Percentiles rank a stretch among this genome's conserved stretches.
phyloP scores from a whole-genome alignment of 2,888 invertebrate genomes.

The Enchytraeus crypticus region DNA sequence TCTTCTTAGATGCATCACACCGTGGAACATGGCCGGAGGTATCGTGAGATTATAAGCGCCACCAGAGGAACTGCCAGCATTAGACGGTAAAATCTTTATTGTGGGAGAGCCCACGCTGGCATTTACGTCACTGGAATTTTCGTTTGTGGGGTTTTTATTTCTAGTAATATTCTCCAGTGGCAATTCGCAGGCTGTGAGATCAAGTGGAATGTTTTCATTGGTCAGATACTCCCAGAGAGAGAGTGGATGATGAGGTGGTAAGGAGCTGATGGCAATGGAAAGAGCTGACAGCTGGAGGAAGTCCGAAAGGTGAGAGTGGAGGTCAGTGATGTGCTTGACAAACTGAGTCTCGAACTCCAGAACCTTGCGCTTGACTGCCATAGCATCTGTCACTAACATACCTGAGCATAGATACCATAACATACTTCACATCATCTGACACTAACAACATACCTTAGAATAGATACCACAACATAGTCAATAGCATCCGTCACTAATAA shows the following conservation, averaged over 20 bases:
- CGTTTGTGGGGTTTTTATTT: background rate
- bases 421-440: no score
- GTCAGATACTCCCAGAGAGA: constrained; percentile 20
- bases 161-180: background rate
- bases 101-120: no score
- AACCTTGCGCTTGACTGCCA: constrained; percentile 17
- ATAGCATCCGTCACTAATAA: no score
- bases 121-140: no score
- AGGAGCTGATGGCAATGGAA: constrained; percentile 12
- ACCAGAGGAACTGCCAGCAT: background rate
- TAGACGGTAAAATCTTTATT: no score
- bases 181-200: constrained; percentile 2
- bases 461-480: no score
- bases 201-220: constrained; percentile 10
- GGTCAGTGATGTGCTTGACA: constrained; percentile 11
- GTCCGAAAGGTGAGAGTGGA: constrained; percentile 19
- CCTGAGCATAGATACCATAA: no score
- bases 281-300: constrained; percentile 18
- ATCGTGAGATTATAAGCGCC: constrained; percentile 14
- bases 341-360: constrained; percentile 22
- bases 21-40: constrained; percentile 12
- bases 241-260: constrained; percentile 3
- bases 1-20: constrained; percentile 15
- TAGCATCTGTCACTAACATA: constrained; percentile 1
- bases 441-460: no score